A percentile compares a stretch with the other conserved stretches of the same genome.
Conservation (phyloP, 2,113 vertebrate genomes). For the Sakesphorus luctuosus region DNA sequence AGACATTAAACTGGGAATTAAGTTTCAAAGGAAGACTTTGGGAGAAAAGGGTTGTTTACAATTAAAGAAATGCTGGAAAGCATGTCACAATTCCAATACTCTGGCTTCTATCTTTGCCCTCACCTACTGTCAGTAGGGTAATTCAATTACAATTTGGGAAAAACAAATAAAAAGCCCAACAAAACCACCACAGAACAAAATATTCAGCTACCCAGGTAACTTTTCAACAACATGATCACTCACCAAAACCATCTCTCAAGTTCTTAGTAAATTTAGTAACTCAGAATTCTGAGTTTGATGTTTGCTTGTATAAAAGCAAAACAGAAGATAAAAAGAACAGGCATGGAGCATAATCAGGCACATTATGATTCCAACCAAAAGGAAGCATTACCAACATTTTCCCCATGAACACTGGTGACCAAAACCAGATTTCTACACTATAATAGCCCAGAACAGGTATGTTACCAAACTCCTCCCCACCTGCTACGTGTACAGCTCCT, state of each 20-base stretch:
- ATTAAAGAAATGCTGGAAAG: neutral
- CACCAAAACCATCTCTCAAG: neutral
- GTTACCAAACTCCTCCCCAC: neutral
- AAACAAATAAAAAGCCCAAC: no score
- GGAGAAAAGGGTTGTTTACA: neutral
- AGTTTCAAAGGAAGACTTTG: neutral
- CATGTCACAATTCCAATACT: neutral
- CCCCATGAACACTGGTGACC: neutral
- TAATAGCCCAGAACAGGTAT: neutral
- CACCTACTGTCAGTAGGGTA: neutral
- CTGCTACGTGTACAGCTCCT: neutral
- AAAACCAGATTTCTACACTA: neutral
- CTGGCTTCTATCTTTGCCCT: neutral
- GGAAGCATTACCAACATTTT: neutral
- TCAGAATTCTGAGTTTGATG: neutral
- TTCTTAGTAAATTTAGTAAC: neutral
- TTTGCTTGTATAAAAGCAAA: neutral
- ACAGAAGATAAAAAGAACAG: neutral
- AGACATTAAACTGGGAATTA: neutral
- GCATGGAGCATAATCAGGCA: fast-evolving
- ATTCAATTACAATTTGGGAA: neutral
- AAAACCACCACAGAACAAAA: neutral
- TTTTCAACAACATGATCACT: neutral
- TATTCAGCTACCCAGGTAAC: neutral
- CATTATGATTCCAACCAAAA: neutral